Conservation (phyloP, 2,888 invertebrate genomes). For the Cosmorhoe ocellata region DNA sequence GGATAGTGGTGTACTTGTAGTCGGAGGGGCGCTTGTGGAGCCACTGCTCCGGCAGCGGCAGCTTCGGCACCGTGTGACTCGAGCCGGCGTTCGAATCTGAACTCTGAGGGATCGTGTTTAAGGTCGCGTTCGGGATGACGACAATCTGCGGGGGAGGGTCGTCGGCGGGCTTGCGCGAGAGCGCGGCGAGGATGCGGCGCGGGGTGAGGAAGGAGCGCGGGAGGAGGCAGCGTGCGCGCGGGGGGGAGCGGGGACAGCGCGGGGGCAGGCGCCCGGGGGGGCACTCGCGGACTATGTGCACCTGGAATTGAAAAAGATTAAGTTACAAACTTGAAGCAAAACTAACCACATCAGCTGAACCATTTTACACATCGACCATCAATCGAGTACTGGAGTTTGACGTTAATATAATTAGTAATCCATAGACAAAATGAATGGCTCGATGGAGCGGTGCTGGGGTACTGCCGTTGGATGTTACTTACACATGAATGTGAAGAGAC, state of each 20-base stretch:
- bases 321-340: not conserved
- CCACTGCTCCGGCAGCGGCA: slow-evolving; percentile 75
- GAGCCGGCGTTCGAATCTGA: slow-evolving; percentile 35
- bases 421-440: too few relatives aligned
- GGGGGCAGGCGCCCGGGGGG: slow-evolving; percentile 34
- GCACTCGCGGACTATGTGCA: slow-evolving; percentile 61
- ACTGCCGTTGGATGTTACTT: too few relatives aligned
- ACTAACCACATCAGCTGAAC: too few relatives aligned
- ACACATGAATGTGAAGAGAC: too few relatives aligned
- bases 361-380: too few relatives aligned
- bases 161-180: slow-evolving; percentile 40
- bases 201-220: slow-evolving; percentile 33
- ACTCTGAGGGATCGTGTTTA: slow-evolving; percentile 25
- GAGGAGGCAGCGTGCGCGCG: slow-evolving; percentile 29
- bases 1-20: slow-evolving; percentile 67
- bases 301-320: slow-evolving; percentile 47
- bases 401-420: too few relatives aligned
- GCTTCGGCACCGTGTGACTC: slow-evolving; percentile 55
- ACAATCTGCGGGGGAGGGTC: slow-evolving; percentile 42
- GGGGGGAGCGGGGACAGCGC: slow-evolving; percentile 37
- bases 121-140: slow-evolving; percentile 43
- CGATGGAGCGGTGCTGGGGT: not conserved
- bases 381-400: too few relatives aligned
- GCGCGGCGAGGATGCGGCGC: slow-evolving; percentile 39
- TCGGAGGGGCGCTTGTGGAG: slow-evolving; percentile 66